A percentile compares a stretch with the other conserved stretches of the same genome.
Conservation (phyloP, 2,797 vertebrate genomes). For the Aselliscus stoliczkanus region DNA sequence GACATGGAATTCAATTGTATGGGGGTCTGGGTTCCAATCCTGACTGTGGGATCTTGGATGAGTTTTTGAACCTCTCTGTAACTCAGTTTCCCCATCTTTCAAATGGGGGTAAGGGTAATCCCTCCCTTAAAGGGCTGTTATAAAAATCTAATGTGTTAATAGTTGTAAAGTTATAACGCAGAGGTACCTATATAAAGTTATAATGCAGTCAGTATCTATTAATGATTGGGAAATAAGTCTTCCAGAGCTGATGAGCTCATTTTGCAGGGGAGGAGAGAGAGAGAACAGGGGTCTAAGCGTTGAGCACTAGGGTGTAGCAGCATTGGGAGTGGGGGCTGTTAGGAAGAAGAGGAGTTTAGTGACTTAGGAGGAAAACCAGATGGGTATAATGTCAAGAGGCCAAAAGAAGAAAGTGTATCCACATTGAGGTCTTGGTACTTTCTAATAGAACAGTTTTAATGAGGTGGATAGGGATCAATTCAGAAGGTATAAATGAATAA, state of each 20-base stretch:
- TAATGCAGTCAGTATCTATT: not conserved
- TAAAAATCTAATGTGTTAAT: not conserved
- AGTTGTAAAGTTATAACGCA: not conserved
- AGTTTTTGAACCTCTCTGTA: not conserved
- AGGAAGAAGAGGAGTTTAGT: not conserved
- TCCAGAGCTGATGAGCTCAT: not conserved
- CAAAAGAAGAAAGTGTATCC: not conserved
- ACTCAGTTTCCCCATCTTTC: not conserved
- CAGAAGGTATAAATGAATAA: not conserved
- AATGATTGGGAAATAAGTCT: not conserved
- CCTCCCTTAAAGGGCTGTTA: not conserved
- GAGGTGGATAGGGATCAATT: not conserved
- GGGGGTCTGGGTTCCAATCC: not conserved
- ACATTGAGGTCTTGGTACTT: fast-evolving
- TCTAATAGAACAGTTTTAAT: not conserved
- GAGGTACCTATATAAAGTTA: no score
- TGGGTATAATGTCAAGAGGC: not conserved
- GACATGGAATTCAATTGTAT: no score
- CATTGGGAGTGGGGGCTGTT: not conserved
- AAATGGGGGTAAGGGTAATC: not conserved
- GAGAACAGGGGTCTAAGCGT: not conserved
- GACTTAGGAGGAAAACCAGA: not conserved
- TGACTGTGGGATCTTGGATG: not conserved
- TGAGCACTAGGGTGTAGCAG: not conserved
- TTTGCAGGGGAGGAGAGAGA: not conserved